Evolutionary conservation across 2,888 invertebrate species (phyloP), one percentile per base, ranked within the genome.

Genomic region (Alitta virens): DNA sequence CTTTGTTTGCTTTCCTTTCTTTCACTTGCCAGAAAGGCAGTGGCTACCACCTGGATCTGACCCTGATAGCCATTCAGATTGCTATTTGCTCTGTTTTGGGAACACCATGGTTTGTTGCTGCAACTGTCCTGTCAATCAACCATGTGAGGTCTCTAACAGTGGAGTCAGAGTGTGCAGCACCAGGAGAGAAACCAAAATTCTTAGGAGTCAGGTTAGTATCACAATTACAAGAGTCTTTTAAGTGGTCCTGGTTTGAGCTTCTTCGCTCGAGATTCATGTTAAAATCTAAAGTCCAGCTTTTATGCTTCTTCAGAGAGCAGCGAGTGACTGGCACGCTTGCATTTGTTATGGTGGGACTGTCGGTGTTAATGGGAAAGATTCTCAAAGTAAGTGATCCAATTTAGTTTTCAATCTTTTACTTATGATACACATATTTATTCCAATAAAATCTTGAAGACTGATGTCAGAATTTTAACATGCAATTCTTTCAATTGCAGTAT

Each of bases 171-270:
- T 92, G 93, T 80, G 91, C 95, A 16, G 98, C 97, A 1, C 98
- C 98, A 0, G 97, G 98, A 65, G 98, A 98, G 81, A 94, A 94
- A 75, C 95, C 97, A 1, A 92, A 91, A 78, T 98, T 98, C 82
- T 85, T 97, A 67, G 97, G 98, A 60, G 94, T 96, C 25, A 77
- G 80, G 77, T 97, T 94, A 77, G 23, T 55, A 9, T 21, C 40
- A 40, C 40, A n/a, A n/a, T n/a, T n/a, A n/a, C n/a, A n/a, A n/a
- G n/a, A n/a, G n/a, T n/a, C n/a, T n/a, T n/a, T n/a, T n/a, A n/a
- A n/a, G n/a, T n/a, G n/a, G n/a, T n/a, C n/a, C n/a, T n/a, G n/a
- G n/a, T n/a, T n/a, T n/a, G n/a, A n/a, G n/a, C n/a, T n/a, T n/a
- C n/a, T n/a, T n/a, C n/a, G n/a, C n/a, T n/a, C n/a, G n/a, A n/a